Conservation (phyloP, 2,797 vertebrate species). For the Labroides dimidiatus region DNA sequence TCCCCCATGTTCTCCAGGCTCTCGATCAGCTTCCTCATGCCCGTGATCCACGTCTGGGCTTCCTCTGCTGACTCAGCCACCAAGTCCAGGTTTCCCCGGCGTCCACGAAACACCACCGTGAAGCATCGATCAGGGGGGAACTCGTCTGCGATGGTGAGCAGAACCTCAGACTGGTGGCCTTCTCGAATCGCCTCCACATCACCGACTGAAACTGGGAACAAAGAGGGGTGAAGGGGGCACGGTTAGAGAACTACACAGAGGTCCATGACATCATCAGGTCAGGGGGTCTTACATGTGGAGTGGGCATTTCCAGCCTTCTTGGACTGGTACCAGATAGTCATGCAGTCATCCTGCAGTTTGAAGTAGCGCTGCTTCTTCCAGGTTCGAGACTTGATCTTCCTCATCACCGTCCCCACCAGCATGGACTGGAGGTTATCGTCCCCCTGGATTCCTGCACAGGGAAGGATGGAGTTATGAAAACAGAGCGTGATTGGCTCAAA, state of each 20-base stretch:
- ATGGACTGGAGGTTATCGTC: conserved; percentile 90
- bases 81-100: conserved; percentile 92
- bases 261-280: not conserved
- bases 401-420: conserved; percentile 90
- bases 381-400: conserved; percentile 93
- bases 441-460: conserved; percentile 83
- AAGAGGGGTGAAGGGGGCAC: too few relatives aligned
- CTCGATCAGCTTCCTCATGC: conserved; percentile 89
- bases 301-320: conserved; percentile 89
- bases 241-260: not conserved
- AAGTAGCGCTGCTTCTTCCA: conserved; percentile 96
- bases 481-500: too few relatives aligned
- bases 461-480: not conserved
- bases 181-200: conserved; percentile 93
- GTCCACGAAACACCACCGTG: conserved; percentile 93
- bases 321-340: conserved; percentile 96
- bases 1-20: conserved; percentile 93
- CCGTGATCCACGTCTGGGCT: conserved; percentile 91
- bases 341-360: conserved; percentile 92
- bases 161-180: conserved; percentile 92
- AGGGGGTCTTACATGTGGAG: conserved; percentile 92
- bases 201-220: conserved; percentile 88
- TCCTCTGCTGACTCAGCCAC: conserved; percentile 89
- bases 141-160: conserved; percentile 91
- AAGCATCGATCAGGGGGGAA: conserved; percentile 91